Base-by-base conservation (phyloP, 2,888 invertebrate species). In the Augochlorella aurata region DNA sequence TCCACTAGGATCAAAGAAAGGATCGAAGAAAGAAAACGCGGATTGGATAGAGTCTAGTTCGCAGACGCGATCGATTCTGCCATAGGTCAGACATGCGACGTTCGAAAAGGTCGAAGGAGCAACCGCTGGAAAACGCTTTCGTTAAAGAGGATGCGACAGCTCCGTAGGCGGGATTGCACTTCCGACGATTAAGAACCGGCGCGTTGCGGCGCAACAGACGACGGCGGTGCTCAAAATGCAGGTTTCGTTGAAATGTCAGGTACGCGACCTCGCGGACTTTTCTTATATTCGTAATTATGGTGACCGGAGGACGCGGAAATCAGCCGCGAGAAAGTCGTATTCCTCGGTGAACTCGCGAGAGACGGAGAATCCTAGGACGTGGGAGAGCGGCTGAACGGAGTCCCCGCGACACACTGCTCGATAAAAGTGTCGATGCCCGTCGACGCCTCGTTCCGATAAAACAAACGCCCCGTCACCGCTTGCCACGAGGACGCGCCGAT, bases 371-470 rank as follows among this genome's bases (percentile, higher is more conserved):
- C 77, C 67, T 50, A 70, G 54, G 72, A 49, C 50, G 65, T 72
- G 44, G 52, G 38, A 82, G 44, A 75, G 65, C 77, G 79, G 68
- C 72, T 14, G 21, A 80, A 49, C 61, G 52, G 58, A 81, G 82
- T 81, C 68, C 80, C 66, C 63, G 65, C 21, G 61, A 29, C 38
- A 4, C 38, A 4, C n/a, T n/a, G 3, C 50, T 70, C 58, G 88
- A 89, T 89, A 89, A 89, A 86, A 85, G 77, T 67, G 85, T 87
- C 84, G 89, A 80, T 87, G 89, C 70, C 85, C 82, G 84, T 89
- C 83, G 82, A 89, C 89, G 89, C 87, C 89, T 89, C 83, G 86
- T 87, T 88, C 49, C 76, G 88, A 88, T 88, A 88, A 88, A 86
- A 85, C 80, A 50, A 84, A 89, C 88, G 87, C 89, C 89, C 89